Percentiles rank a stretch among this genome's conserved stretches.
Conservation (phyloP, 2,797 vertebrate genomes). For the Sebastes melanostomus region DNA sequence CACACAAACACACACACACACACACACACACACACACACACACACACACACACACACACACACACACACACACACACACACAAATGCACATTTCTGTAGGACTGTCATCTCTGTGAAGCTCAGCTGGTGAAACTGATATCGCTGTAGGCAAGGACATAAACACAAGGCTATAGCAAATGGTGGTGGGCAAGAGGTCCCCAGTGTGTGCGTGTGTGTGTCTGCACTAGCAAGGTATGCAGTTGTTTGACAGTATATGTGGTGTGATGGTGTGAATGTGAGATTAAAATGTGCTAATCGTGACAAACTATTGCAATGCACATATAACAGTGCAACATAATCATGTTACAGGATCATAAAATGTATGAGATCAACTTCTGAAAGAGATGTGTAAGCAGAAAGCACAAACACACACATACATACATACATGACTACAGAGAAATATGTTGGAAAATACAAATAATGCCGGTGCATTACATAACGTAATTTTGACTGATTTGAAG, state of each 20-base stretch:
- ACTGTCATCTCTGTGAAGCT: constrained; percentile 37
- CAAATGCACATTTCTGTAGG: constrained; percentile 28
- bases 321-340: not conserved
- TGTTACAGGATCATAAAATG: not conserved
- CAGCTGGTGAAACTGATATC: constrained; percentile 46
- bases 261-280: not conserved
- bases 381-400: not conserved
- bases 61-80: constrained; percentile 6
- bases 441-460: not conserved
- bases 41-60: constrained; percentile 6
- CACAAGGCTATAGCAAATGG: constrained; percentile 28
- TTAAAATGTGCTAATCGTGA: not conserved
- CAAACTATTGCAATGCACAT: not conserved
- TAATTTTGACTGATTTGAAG: not conserved
- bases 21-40: constrained; percentile 6
- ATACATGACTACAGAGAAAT: not conserved
- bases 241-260: not conserved
- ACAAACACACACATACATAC: not conserved
- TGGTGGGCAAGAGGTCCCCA: constrained; percentile 11
- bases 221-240: not conserved
- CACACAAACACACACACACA: constrained; percentile 5
- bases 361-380: not conserved
- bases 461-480: not conserved
- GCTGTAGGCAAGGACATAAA: constrained; percentile 56
- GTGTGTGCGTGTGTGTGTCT: not conserved